Evolutionary conservation across 2,888 invertebrate genomes (phyloP).

Genomic region (Tiliacea aurago): DNA sequence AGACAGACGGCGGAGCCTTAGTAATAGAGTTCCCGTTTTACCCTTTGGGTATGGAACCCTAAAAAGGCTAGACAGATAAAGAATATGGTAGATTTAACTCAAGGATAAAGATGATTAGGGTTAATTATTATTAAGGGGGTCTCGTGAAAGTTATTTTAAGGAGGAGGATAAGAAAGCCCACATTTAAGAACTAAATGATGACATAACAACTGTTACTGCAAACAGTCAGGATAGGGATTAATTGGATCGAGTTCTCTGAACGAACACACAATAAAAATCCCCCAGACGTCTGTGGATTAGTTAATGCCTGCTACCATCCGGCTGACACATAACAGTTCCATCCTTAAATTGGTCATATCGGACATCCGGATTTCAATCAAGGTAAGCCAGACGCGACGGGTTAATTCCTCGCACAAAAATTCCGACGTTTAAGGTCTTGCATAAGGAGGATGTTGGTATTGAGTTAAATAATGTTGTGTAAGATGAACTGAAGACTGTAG

Average conservation of each 20-base stretch:
- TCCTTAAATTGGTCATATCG: constrained; percentile 48
- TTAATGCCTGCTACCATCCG: constrained; percentile 33
- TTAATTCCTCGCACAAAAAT: constrained; percentile 39
- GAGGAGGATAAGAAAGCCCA: background rate
- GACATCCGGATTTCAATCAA: constrained; percentile 57
- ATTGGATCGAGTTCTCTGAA: background rate
- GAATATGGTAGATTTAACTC: background rate
- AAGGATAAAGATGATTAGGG: background rate
- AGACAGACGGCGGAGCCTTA: too few species aligned
- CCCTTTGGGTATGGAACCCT: too few species aligned
- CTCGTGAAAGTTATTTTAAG: background rate
- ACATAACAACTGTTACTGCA: background rate
- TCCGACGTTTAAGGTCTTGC: constrained; percentile 13
- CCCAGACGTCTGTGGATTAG: constrained; percentile 26
- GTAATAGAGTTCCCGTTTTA: too few species aligned
- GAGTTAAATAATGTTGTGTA: constrained; percentile 31
- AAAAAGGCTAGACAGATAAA: background rate
- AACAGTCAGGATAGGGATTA: background rate
- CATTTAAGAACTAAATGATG: background rate
- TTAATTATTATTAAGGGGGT: too few species aligned
- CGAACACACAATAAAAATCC: background rate
- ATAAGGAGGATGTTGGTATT: constrained; percentile 26
- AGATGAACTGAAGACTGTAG: constrained; percentile 26
- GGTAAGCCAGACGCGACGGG: constrained; percentile 42
- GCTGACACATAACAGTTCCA: constrained; percentile 49